Evolutionary conservation across 2,797 vertebrate genomes (phyloP), one percentile per base, ranked within the genome.

Genomic region (Schizothorax lantsangensis): DNA sequence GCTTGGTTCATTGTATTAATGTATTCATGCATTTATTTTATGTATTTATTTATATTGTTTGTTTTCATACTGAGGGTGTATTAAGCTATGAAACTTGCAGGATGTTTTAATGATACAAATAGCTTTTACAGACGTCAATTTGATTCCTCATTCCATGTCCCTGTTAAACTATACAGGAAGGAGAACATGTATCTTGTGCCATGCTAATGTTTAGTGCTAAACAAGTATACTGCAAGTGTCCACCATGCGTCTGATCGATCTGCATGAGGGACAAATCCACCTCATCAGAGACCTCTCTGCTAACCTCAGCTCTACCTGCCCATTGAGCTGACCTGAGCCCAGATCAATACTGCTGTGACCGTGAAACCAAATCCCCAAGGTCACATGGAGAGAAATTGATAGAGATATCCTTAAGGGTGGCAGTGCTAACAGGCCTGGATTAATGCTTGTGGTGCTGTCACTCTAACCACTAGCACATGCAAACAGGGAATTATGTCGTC

Each of bases 391-490:
- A 78, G 40, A 77, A 52, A 85, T 14, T 26, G 17, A 83, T 33
- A 49, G 62, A 26, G 74, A 79, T 45, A 83, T 21, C 66, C 52
- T 79, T 47, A 85, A 71, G 88, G 78, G 86, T 91, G 88, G 73
- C 77, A 88, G 88, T 82, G 64, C 47, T 89, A 81, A 79, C 86
- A 62, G 43, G n/a, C 54, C 52, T 72, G 75, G 81, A 84, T 79
- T 83, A 87, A 5, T 4, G 6, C 30, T 78, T n/a, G 54, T 57
- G 38, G 14, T 43, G n/a, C 23, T 69, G 73, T 83, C 73, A 69
- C 19, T 69, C 62, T 71, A 38, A 72, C 30, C 49, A 12, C 45
- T 69, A 74, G 71, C 79, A 84, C 81, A 73, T 83, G 81, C 75
- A 87, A 87, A 84, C 86, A 52, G 11, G 33, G 43, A 57, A 74